A percentile compares a stretch with the other conserved stretches of the same genome.
phyloP scores from a whole-genome alignment of 2,797 vertebrate genomes.

The Coregonus ussuriensis region DNA sequence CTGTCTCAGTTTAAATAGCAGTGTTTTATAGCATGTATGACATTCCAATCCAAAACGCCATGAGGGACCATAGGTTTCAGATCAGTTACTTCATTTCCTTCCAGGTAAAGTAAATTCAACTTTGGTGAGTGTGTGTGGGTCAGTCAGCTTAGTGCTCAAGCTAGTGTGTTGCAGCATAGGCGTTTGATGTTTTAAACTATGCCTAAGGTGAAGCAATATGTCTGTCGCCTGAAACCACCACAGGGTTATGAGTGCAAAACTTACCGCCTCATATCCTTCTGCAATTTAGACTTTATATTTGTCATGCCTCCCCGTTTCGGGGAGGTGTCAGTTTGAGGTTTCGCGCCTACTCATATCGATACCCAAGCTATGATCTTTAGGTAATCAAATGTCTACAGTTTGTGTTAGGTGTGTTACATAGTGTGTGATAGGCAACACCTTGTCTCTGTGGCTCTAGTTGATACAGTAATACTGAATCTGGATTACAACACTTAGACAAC shows the following conservation, averaged over 20 bases:
- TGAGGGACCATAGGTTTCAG: constrained; percentile 8
- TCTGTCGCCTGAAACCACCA: constrained; percentile 74
- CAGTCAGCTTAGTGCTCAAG: constrained; percentile 63
- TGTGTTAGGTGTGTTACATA: constrained; percentile 19
- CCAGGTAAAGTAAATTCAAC: constrained; percentile 66
- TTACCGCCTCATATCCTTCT: constrained; percentile 66
- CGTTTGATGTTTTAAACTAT: constrained; percentile 76
- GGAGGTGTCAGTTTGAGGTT: constrained; percentile 47
- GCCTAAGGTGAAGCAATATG: constrained; percentile 78
- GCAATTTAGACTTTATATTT: constrained; percentile 69
- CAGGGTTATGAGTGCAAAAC: constrained; percentile 57
- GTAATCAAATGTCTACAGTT: constrained; percentile 22
- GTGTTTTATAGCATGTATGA: constrained; percentile 47
- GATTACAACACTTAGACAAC: constrained; percentile 21
- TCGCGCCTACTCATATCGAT: constrained; percentile 63
- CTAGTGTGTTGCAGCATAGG: constrained; percentile 67
- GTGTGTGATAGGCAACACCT: constrained; percentile 8
- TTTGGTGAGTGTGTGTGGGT: constrained; percentile 55
- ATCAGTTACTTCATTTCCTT: constrained; percentile 41
- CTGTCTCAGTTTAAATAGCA: constrained; percentile 66
- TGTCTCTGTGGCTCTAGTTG: constrained; percentile 19
- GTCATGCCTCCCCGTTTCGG: constrained; percentile 60
- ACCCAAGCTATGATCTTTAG: constrained; percentile 28
- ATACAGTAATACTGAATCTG: constrained; percentile 26
- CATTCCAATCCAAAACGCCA: constrained; percentile 22